Evolutionary conservation across 2,113 vertebrate species (phyloP), one percentile per base, ranked within the genome.

Genomic region (Actenoides lindsayi): DNA sequence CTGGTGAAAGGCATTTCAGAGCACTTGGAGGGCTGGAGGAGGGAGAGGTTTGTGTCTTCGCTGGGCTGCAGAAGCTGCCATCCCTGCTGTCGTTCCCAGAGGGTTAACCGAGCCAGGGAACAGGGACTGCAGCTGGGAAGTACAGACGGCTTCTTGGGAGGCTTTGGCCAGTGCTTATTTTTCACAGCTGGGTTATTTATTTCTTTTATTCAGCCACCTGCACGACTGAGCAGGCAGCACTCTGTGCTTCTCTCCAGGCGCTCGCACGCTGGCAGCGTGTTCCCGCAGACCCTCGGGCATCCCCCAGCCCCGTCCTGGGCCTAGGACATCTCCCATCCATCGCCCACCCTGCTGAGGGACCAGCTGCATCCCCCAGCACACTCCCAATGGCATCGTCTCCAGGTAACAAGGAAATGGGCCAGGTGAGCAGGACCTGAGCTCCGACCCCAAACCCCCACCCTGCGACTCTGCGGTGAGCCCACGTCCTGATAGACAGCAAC

Each of bases 1-100:
- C 93, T 74, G 91, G 96, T 94, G 95, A 95, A 96, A 97, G 90
- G 92, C 21, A 5, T 83, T 94, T 92, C 6, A 46, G 97, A 96
- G 96, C 89, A 30, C 84, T 14, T 7, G 28, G 94, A 96, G 93
- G 90, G 44, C 78, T 91, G 94, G 79, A 82, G 87, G 79, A 98
- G 91, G 83, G 96, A 97, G 90, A 98, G 33, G 15, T 53, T 60
- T 87, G 81, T 6, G 2, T 86, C 87, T 70, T 31, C n/a, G 24
- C n/a, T 2, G 77, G 80, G 73, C 77, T 71, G 77, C 62, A 21
- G 88, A 90, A 89, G 80, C 87, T 82, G 69, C 81, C 35, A 46
- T 79, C 63, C 84, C 90, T 87, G 87, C 94, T 91, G 93, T 35
- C 84, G 0, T n/a, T 94, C 96, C 95, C 76, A 30, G 89, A 76